Evolutionary conservation across 2,113 vertebrate genomes (phyloP).

Genomic region (Neolamprologus sp.): DNA sequence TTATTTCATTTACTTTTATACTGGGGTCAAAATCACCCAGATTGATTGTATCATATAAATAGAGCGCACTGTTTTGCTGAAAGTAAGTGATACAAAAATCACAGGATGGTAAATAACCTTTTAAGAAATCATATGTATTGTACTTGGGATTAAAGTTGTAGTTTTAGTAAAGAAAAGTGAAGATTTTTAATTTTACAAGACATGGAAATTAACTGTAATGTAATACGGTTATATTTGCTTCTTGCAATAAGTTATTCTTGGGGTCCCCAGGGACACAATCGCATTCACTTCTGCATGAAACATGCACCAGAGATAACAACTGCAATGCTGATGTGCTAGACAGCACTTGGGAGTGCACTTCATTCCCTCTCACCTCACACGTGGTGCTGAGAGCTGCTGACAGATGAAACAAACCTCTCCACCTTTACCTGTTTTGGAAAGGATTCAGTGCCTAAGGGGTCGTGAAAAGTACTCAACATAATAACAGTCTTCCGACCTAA

Average conservation of each 20-base stretch:
- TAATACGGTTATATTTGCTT: neutral
- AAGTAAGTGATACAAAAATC: neutral
- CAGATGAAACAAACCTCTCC: neutral
- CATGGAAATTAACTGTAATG: neutral
- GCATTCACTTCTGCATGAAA: neutral
- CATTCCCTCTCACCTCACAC: neutral
- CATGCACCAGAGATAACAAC: neutral
- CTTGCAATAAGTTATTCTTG: neutral
- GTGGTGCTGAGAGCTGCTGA: neutral
- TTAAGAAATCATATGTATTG: neutral
- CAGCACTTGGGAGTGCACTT: neutral
- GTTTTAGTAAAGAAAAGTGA: neutral
- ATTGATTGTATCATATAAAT: neutral
- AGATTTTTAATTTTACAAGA: neutral
- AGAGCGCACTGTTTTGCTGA: rapidly evolving
- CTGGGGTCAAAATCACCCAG: neutral
- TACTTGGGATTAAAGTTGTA: neutral
- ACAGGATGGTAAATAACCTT: neutral
- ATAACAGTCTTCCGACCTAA: neutral
- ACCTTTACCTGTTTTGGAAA: neutral
- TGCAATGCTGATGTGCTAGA: neutral
- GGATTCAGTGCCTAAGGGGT: neutral
- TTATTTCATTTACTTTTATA: neutral
- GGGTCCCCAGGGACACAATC: neutral
- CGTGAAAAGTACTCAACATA: neutral